Percentiles rank a stretch among this genome's conserved stretches.
Conservation (phyloP, 2,797 vertebrate species). For the Masticophis lateralis region DNA sequence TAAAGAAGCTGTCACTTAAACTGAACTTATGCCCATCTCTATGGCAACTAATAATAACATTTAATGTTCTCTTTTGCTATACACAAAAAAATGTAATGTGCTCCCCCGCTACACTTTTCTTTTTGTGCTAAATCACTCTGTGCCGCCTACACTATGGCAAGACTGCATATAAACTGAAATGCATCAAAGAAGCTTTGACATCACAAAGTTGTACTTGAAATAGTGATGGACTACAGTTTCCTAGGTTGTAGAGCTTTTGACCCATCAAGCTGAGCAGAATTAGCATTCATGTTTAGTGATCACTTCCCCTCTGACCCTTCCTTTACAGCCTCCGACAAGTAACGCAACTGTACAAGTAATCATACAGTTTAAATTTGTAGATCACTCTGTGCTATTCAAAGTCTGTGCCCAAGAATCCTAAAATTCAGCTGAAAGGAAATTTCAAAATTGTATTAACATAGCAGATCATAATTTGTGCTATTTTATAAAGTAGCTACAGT, state of each 20-base stretch:
- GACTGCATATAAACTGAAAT: constrained; percentile 62
- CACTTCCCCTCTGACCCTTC: background rate
- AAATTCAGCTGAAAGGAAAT: constrained; percentile 37
- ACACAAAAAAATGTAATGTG: constrained; percentile 39
- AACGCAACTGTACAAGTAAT: background rate
- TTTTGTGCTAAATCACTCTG: constrained; percentile 66
- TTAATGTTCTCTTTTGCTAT: constrained; percentile 67
- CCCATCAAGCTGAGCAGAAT: background rate
- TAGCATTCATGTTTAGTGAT: background rate
- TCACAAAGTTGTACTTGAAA: constrained; percentile 52
- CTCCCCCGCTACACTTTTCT: constrained; percentile 60
- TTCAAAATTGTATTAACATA: constrained; percentile 17
- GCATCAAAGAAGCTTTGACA: constrained; percentile 50
- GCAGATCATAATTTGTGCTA: constrained; percentile 5
- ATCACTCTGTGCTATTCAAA: background rate
- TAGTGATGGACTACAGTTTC: constrained; percentile 34
- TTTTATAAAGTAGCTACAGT: constrained; percentile 2
- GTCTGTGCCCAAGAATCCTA: background rate
- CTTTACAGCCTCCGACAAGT: background rate
- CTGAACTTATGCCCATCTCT: constrained; percentile 74
- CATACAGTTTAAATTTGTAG: background rate
- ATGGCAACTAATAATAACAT: constrained; percentile 77
- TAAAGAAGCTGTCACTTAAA: constrained; percentile 71
- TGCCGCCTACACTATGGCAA: constrained; percentile 62
- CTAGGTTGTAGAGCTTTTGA: background rate